Base-by-base conservation (phyloP, 2,888 invertebrate species). In the Drosophila infuscata region DNA sequence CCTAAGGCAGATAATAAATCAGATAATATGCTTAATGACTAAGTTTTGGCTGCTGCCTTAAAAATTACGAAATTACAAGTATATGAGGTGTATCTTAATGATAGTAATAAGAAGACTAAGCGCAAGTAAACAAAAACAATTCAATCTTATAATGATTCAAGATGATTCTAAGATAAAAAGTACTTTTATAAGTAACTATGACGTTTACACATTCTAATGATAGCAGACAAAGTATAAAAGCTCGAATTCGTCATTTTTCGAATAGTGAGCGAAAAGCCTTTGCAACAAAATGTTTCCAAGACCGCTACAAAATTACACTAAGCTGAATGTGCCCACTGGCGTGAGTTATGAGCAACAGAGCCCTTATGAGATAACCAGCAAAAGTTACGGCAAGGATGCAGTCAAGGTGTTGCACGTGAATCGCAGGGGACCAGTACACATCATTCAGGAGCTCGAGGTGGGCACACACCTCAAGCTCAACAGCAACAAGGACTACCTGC, bases 391-490 rank as follows among this genome's bases (percentile, higher is more conserved):
- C 57, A 97, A 97, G 93, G 95, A 95, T 91, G 94, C 95, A 81
- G 95, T 97, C 8, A 96, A 96, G 90, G 93, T 97, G 12, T 93
- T 97, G 71, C 95, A 96, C 90, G 95, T 97, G 5, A 94, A 94
- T 73, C 94, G 96, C 48, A 95, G 96, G 60, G 95, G 95, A 29
- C 94, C 94, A 2, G 94, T 94, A 74, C 97, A 97, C 90, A 94
- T 94, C 76, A 95, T 97, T 75, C 94, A 96, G 72, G 97, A 97
- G 91, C 95, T 95, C 86, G 96, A 97, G 93, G 96, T 96, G 17
- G 94, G 95, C 84, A 96, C 96, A 0, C 95, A 96, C 81, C 93
- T 97, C 54, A 95, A 96, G 81, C 93, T 97, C 62, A 94, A 95
- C 71, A 95, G 95, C 4, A 95, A 95, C 89, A 95, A 95, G 77